Evolutionary conservation across 2,888 invertebrate species (phyloP).

Genomic region (Drosophila fulvimacula): DNA sequence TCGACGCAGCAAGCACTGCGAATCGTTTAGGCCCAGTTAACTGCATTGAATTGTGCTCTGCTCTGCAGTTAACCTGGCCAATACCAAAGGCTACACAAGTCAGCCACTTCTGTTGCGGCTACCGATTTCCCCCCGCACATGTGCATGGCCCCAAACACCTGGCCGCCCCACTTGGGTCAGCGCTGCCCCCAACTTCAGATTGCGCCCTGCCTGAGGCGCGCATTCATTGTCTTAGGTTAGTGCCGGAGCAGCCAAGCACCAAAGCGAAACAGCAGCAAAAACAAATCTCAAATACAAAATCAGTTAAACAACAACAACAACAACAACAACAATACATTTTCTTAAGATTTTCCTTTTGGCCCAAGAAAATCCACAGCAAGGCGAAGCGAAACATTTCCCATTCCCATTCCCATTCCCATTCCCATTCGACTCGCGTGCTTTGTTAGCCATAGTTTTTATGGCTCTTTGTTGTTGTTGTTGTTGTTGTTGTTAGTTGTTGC

Average conservation of each 20-base stretch:
- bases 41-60: neutral
- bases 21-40: neutral
- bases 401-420: conserved; percentile 37
- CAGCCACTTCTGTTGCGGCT: conserved; percentile 41
- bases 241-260: conserved; percentile 19
- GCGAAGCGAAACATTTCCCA: conserved; percentile 37
- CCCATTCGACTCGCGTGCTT: conserved; percentile 64
- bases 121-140: conserved; percentile 35
- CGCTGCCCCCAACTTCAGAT: neutral
- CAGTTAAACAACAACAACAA: conserved; percentile 52
- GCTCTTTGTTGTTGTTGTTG: conserved; percentile 32
- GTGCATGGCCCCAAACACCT: conserved; percentile 35
- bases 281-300: conserved; percentile 41
- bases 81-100: conserved; percentile 45
- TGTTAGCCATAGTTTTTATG: conserved; percentile 17
- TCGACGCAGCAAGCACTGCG: too few species aligned
- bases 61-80: conserved; percentile 29
- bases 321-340: conserved; percentile 13
- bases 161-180: neutral
- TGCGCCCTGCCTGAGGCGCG: conserved; percentile 43
- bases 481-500: conserved; percentile 23
- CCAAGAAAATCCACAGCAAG: conserved; percentile 15
- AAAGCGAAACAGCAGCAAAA: conserved; percentile 19
- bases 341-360: conserved; percentile 5
- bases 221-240: conserved; percentile 67